Base-by-base conservation (phyloP, 2,888 invertebrate genomes). In the Germaria angustata region DNA sequence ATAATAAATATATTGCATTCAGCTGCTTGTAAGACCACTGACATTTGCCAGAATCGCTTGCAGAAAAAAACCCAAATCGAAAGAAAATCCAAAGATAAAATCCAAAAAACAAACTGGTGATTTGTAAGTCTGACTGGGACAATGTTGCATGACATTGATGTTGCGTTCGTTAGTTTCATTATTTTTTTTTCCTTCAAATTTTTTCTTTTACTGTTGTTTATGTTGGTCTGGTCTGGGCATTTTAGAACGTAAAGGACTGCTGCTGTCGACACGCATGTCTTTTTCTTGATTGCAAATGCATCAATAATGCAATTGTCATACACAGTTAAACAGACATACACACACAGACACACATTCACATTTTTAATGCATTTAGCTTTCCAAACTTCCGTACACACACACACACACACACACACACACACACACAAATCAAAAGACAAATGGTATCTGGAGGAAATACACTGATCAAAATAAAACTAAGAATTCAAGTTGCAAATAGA, bases 131-230 rank as follows among this genome's bases (percentile, higher is more conserved):
- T 66, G 65, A 41, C 55, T 51, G 68, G 59, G 55, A 79, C 79
- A 82, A 66, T 82, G 75, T 79, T 82, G 79, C 75, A 82, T 72
- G 82, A 76, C 82, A 82, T 79, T 82, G 71, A 75, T 76, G 82
- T 65, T 61, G 53, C 17, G 17, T 59, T 77, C 34, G 39, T 51
- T 36, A 20, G 49, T 59, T 61, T 55, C n/a, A 44, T 61, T 9
- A 20, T n/a, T n/a, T 39, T 15, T 28, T 13, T 44, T 51, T n/a
- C n/a, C n/a, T n/a, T n/a, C n/a, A n/a, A 6, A 17, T 39, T 41
- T 68, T 49, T n/a, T 28, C 39, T 65, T 20, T 32, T 13, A 24
- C 28, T 75, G 36, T 46, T 51, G 8, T 77, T 59, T 17, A 22
- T 68, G 59, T 49, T 76, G 32, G 15, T 59, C 39, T 59, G 15